A percentile compares a stretch with the other conserved stretches of the same genome.
These are phyloP conservation scores for Myotis lucifugus DNA, from an alignment of 2,113 vertebrate genomes.

Conservation along the genomic window DNA sequence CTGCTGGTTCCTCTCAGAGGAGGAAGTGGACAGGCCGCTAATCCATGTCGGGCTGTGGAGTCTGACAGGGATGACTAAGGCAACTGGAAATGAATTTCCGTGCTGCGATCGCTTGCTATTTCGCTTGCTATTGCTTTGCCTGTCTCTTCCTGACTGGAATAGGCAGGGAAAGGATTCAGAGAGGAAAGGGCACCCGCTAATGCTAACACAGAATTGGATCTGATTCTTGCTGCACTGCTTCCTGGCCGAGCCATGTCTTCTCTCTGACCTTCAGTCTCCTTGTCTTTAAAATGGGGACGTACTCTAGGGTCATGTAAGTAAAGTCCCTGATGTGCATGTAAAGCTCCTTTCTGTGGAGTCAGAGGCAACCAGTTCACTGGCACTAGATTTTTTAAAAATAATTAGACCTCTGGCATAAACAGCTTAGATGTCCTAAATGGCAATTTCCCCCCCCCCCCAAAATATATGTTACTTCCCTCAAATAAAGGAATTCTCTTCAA, in stretches of 20 bases:
- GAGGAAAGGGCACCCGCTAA: background rate
- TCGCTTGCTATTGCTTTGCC: background rate
- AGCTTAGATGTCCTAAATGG: background rate
- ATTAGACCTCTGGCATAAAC: background rate
- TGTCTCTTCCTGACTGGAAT: background rate
- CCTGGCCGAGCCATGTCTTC: fast-evolving
- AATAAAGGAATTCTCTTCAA: background rate
- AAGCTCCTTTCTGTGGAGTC: background rate
- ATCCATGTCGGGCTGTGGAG: slow-evolving; percentile 6
- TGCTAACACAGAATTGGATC: background rate
- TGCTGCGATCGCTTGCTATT: background rate
- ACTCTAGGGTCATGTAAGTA: background rate
- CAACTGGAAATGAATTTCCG: slow-evolving; percentile 55
- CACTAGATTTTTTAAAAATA: background rate
- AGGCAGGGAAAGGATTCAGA: background rate
- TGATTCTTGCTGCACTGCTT: background rate
- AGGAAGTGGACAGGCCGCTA: slow-evolving; percentile 51
- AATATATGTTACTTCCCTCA: background rate
- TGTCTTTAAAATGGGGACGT: background rate
- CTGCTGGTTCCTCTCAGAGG: background rate
- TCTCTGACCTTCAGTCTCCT: background rate
- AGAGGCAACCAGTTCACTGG: background rate
- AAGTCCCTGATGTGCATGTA: background rate
- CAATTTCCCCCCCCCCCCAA: background rate
- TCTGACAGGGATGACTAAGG: slow-evolving; percentile 38